Evolutionary conservation across 2,797 vertebrate genomes (phyloP).

Genomic region (Clarias pachynema): DNA sequence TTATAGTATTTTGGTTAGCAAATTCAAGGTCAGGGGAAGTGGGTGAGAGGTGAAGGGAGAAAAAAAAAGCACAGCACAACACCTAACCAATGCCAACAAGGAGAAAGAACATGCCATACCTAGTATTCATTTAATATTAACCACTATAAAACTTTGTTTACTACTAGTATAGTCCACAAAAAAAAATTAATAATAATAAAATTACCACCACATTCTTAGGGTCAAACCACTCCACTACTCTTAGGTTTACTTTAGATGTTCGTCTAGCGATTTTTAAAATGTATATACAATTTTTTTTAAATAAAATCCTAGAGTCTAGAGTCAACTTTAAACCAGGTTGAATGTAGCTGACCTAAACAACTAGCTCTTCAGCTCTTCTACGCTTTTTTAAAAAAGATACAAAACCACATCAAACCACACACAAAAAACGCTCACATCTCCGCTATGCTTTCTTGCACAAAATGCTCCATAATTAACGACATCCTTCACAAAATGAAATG

Average conservation of each 20-base stretch:
- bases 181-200: neutral
- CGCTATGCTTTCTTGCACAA: neutral
- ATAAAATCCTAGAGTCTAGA: neutral
- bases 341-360: neutral
- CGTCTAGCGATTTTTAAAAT: neutral
- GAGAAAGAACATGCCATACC: neutral
- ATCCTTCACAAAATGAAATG: too few species aligned
- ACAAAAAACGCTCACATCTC: neutral
- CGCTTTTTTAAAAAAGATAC: neutral
- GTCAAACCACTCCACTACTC: neutral
- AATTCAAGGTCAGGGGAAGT: neutral
- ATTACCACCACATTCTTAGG: neutral
- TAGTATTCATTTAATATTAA: neutral
- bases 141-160: neutral
- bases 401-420: neutral
- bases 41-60: neutral
- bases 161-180: neutral
- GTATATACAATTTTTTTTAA: too few species aligned
- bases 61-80: neutral
- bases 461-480: neutral
- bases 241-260: neutral
- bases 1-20: neutral
- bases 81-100: neutral
- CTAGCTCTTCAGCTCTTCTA: neutral
- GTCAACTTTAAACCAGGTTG: neutral